phyloP scores from a whole-genome alignment of 2,888 invertebrate species.

The Gandaritis pyraliata region DNA sequence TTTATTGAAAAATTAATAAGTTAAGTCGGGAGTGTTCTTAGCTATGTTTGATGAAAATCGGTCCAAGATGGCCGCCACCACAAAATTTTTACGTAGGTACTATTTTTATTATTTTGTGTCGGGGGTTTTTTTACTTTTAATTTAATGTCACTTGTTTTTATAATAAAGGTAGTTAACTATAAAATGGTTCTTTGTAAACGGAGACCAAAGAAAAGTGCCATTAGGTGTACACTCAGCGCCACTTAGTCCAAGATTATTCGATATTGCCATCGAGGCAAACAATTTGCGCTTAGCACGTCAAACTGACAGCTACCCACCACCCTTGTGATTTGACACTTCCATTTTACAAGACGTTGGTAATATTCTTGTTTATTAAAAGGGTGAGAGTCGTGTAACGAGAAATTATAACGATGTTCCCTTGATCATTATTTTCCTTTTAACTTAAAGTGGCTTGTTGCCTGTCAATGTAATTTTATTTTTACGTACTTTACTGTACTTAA shows the following conservation, averaged over 20 bases:
- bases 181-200: slow-evolving; percentile 7
- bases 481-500: too few relatives aligned
- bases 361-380: slow-evolving; percentile 25
- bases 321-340: slow-evolving; percentile 25
- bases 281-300: slow-evolving; percentile 47
- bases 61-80: too few relatives aligned
- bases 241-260: slow-evolving; percentile 53
- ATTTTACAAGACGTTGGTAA: slow-evolving; percentile 27
- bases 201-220: slow-evolving; percentile 34
- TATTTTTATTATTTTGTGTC: neutral
- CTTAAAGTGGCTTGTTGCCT: neutral
- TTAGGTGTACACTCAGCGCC: slow-evolving; percentile 46
- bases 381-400: slow-evolving; percentile 14
- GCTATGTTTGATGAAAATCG: too few relatives aligned
- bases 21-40: too few relatives aligned
- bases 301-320: slow-evolving; percentile 39
- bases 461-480: neutral
- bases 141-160: too few relatives aligned
- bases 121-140: neutral
- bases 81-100: neutral
- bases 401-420: slow-evolving; percentile 14
- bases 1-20: too few relatives aligned
- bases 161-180: neutral
- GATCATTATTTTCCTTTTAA: slow-evolving; percentile 12
- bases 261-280: slow-evolving; percentile 49